Evolutionary conservation across 2,797 vertebrate genomes (phyloP), one percentile per base, ranked within the genome.

Genomic region (Anabas testudineus): DNA sequence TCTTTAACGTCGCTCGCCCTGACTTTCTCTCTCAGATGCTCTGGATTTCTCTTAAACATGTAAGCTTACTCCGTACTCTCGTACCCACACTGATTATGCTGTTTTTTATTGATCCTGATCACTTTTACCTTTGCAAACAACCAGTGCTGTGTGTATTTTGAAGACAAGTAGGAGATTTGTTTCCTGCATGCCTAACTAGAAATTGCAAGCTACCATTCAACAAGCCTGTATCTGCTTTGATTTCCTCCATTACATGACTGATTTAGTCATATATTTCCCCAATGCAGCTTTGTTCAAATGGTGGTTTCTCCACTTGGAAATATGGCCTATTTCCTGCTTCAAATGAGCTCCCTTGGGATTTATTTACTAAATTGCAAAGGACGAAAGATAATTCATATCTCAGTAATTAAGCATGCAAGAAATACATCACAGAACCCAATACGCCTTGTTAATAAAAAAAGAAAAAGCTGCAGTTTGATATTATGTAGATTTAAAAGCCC

Each of bases 341-440:
- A 95, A 92, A 94, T 92, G 82, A 94, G 92, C 81, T 89, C 93
- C 90, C 85, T 54, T 34, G 80, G 84, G 93, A 86, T 90, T 91
- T 87, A 91, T 91, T 92, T 93, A 90, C 85, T 89, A 93, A 94
- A 92, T 90, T 89, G 91, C 88, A 91, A 89, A 93, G 87, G 88
- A 93, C 84, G 85, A 84, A 90, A 92, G 81, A 90, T 90, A 91
- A 90, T 93, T 93, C 88, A 88, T 77, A 91, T 92, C 88, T 91
- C 83, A 86, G 87, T 94, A 94, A 94, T 94, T 94, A 94, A 90
- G 84, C 87, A 92, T 90, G 87, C 79, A 86, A 90, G 90, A 91
- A 91, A 90, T 90, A 91, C 87, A 93, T 93, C 90, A 92, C 84
- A 93, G 87, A 90, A 88, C 77, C 84, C 85, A 92, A 92, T 88